Evolutionary conservation across 1,140 invertebrate genomes (phyloP).

Genomic region (Sitobion miscanthi): DNA sequence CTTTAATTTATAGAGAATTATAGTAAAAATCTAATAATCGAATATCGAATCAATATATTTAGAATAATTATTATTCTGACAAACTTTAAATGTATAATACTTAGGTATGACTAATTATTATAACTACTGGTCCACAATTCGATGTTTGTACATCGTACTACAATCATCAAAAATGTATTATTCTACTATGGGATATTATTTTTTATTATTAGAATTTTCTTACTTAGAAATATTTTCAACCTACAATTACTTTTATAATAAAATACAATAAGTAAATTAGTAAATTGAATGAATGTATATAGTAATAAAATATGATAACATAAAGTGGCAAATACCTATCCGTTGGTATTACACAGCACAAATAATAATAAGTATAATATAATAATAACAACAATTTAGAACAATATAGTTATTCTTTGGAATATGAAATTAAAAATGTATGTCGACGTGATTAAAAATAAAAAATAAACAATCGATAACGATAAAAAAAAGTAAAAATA

Average conservation of each 20-base stretch:
- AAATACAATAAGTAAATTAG: not conserved
- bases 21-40: too few relatives aligned
- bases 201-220: too few relatives aligned
- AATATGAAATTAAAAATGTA: not conserved
- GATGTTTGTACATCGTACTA: not conserved
- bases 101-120: too few relatives aligned
- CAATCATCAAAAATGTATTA: not conserved
- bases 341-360: not conserved
- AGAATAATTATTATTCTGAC: not conserved
- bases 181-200: not conserved
- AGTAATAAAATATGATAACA: too few relatives aligned
- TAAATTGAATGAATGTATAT: too few relatives aligned
- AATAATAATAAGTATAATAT: not conserved
- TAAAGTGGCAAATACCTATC: not conserved
- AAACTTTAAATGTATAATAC: too few relatives aligned
- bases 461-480: not conserved
- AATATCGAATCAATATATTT: not conserved
- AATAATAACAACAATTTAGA: not conserved
- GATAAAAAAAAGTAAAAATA: not conserved
- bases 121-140: not conserved
- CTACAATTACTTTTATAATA: not conserved
- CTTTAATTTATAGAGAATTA: too few relatives aligned
- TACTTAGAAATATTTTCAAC: too few relatives aligned
- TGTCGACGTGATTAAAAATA: not conserved
- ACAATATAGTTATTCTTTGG: not conserved